phyloP scores from a whole-genome alignment of 30 jellyfish, hydroid and myxozoan species.

The Rhopilema esculentum region DNA sequence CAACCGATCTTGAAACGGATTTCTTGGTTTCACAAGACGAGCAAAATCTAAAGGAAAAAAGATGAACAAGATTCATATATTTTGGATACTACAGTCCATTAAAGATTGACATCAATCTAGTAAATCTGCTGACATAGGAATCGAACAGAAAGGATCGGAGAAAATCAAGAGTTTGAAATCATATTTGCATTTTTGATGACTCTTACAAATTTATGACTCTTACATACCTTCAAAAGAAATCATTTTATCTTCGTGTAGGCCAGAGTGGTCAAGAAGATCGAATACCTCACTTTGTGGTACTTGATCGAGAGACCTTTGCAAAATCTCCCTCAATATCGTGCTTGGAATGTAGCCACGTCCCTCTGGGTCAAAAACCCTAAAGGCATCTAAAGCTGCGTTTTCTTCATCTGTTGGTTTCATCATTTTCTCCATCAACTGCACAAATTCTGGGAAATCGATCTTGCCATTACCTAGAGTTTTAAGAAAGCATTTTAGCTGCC shows the following conservation, averaged over 20 bases:
- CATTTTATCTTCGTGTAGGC: constrained; percentile 78
- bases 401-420: constrained; percentile 94
- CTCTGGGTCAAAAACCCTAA: constrained; percentile 85
- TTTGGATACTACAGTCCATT: too few species aligned
- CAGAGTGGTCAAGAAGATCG: constrained; percentile 83
- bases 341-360: constrained; percentile 76
- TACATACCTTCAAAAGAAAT: constrained; percentile 80
- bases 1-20: constrained; percentile 45
- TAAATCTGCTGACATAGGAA: too few species aligned
- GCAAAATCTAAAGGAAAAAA: constrained; percentile 54
- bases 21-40: constrained; percentile 74
- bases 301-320: constrained; percentile 83
- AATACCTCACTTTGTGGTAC: constrained; percentile 77
- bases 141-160: too few species aligned
- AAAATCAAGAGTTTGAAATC: too few species aligned
- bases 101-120: too few species aligned
- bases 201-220: too few species aligned
- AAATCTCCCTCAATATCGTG: constrained; percentile 68
- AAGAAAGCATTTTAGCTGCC: not conserved
- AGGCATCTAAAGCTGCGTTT: constrained; percentile 89
- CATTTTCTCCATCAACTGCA: constrained; percentile 91
- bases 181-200: too few species aligned
- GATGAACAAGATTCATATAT: not conserved
- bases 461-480: constrained; percentile 86
- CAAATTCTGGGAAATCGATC: constrained; percentile 92